These are phyloP conservation scores for Mus spretus DNA, from an alignment of 2,797 vertebrate genomes.

Conservation along the genomic window DNA sequence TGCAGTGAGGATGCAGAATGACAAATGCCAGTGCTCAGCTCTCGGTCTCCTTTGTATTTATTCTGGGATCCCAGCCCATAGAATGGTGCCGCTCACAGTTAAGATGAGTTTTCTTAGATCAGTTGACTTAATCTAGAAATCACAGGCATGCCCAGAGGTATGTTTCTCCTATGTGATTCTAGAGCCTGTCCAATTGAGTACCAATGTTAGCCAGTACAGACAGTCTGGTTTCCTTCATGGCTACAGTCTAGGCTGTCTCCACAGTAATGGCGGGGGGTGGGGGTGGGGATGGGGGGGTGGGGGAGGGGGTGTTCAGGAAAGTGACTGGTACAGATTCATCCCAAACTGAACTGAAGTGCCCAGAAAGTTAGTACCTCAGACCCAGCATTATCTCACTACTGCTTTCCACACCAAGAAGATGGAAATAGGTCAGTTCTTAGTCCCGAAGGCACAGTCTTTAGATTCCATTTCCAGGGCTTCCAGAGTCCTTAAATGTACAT, in stretches of 20 bases:
- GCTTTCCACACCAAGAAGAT: background rate
- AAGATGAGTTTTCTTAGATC: background rate
- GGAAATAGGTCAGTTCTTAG: background rate
- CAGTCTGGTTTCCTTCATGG: background rate
- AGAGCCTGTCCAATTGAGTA: background rate
- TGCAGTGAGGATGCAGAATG: background rate
- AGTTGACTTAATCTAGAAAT: background rate
- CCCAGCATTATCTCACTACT: background rate
- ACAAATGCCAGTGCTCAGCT: background rate
- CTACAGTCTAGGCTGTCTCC: background rate
- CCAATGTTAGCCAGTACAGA: no score
- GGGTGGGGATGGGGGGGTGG: no score
- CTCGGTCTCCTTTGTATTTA: fast-evolving
- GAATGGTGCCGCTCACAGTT: background rate
- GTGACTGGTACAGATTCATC: background rate
- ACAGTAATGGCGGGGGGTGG: background rate
- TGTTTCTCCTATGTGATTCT: background rate
- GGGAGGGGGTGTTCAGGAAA: background rate
- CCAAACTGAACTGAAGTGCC: background rate
- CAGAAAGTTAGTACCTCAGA: background rate
- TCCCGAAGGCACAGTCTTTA: background rate
- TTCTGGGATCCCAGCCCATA: background rate
- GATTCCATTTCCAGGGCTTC: background rate
- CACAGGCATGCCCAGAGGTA: background rate
- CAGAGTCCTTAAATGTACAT: background rate